Base-by-base conservation (phyloP, 23 tunicate species). In the Aplidium turbinatum region DNA sequence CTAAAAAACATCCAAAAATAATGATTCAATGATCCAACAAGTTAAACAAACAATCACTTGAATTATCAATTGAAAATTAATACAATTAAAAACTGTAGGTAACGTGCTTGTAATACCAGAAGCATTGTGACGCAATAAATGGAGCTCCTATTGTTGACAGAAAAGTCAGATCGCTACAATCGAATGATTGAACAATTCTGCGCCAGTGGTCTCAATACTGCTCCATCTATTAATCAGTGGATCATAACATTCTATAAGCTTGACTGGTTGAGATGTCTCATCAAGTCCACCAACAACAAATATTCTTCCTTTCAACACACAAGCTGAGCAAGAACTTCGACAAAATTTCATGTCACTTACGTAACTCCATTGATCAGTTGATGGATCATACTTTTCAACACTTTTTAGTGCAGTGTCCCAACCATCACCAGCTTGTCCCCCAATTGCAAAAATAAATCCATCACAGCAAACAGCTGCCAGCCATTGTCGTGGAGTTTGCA, bases 351-450 rank as follows among this genome's bases (percentile, higher is more conserved):
- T 60, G 5, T 29, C 67, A 60, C 67, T 24, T 7, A 60, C 67
- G 36, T 60, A 60, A 29, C 29, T 11, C 67, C 67, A 60, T 30
- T 24, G 9, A 22, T 60, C 31, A n/a, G 21, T 4, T 5, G 9
- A 35, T 9, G 67, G n/a, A n/a, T 60, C 67, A 30, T 60, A 60
- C n/a, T 60, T 60, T n/a, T 60, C 67, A 4, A 60, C 67, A 30
- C 35, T 60, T 60, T 60, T 60, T n/a, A 60, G 31, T 30, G 36
- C 31, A 6, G 67, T 11, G 5, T 19, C 18, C 3, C 6, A 28
- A 5, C 31, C 35, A 4, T 60, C 21, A 11, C 67, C 67, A 5
- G 34, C 9, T 60, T 60, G 18, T 5, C 67, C 67, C 6, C 67
- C 67, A 38, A 60, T 60, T 4, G 67, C 67, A n/a, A 28, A 60